Base-by-base conservation (phyloP, 2,113 vertebrate species). In the Tragelaphus strepsiceros region DNA sequence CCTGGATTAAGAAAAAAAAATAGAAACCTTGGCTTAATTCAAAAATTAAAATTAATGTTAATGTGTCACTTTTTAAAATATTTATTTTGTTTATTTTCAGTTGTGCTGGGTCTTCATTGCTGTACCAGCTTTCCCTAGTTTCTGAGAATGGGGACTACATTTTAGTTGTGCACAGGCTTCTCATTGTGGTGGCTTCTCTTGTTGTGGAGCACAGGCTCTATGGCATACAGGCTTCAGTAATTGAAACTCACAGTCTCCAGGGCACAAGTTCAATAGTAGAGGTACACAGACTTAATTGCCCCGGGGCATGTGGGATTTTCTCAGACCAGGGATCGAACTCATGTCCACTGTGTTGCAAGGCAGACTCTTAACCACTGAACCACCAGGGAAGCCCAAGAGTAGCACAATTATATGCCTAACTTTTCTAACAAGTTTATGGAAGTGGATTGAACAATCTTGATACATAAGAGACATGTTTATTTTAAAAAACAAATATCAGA, bases 121-220 rank as follows among this genome's bases (percentile, higher is more conserved):
- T 6, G 11, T 13, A 26, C 1, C 0, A 3, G 71, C 22, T 43
- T 43, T 74, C 35, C 22, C 6, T 74, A 43, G 71, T 61, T 61
- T 26, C 26, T 61, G 59, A 61, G 59, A 61, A 28, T 0, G 59
- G 26, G 59, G 26, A 14, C 59, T 61, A 61, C 56, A 12, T 26
- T 43, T 43, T 43, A 14, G 22, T 43, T 43, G 71, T 77, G 71
- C 35, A 43, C 13, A 43, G 39, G 22, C 71, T 26, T 77, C 71
- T 43, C 71, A 15, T 7, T 43, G 39, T 43, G 12, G 39, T 26
- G 3, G 6, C 39, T 77, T 43, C 39, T 43, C 22, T 77, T 77
- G 71, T 43, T 43, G 71, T 15, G 22, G 71, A 43, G 39, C 22
- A 43, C 39, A 43, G 71, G 39, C 35, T 77, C 12, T 43, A 14